Evolutionary conservation across 2,888 invertebrate genomes (phyloP), one percentile per base, ranked within the genome.

Genomic region (Automeris io): DNA sequence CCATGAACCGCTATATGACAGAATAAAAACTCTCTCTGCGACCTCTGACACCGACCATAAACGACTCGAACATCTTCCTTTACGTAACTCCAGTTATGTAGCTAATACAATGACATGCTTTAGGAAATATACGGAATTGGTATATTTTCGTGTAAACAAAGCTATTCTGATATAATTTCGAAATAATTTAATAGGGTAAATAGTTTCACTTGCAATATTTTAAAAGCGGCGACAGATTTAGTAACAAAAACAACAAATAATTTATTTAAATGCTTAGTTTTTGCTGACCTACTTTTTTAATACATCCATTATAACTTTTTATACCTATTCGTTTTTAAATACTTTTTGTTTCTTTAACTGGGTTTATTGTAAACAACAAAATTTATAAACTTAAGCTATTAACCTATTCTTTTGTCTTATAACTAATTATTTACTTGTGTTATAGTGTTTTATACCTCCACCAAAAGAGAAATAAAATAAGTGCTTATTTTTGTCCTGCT

Each of bases 1-100:
- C 11, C 22, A 23, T 23, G 23, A 22, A 31, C 23, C 8, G 9
- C 31, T 18, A 32, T n/a, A n/a, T n/a, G n/a, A 22, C 18, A 13
- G 29, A 36, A 50, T 51, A 57, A 42, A 51, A 50, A 59, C 75
- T 75, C 67, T 78, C 77, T 69, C 74, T 50, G 25, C 51, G 66
- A 74, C 69, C 76, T 71, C 55, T 70, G 66, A 63, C 70, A 53
- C 44, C 40, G 41, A 41, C 47, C 51, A 46, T 44, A 54, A 51
- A 41, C 41, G 23, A 47, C 32, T 37, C 37, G 11, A 21, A 8
- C 24, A 44, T 45, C 53, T 54, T 57, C 16, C 56, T 40, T 57
- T 47, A 49, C 41, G 40, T 53, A 56, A 62, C 46, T 37, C 34
- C 23, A 36, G 43, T 64, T 61, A 50, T 54, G 59, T 60, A 37